phyloP scores from a whole-genome alignment of 2,797 vertebrate species.

The Neosalanx taihuensis region DNA sequence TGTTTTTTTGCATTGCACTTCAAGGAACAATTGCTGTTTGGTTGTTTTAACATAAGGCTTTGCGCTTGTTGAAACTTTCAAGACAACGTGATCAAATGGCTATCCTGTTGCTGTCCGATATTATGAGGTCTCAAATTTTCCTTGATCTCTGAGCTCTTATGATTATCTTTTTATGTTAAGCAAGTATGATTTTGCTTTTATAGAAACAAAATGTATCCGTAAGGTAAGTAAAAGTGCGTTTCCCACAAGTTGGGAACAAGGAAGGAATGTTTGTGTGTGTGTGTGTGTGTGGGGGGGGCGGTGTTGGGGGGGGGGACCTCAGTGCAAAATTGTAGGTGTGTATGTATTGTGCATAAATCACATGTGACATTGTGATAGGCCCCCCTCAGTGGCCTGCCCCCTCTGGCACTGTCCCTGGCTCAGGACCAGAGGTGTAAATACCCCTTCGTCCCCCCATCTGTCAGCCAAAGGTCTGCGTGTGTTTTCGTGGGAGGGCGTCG shows the following conservation, averaged over 20 bases:
- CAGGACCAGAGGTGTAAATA: conserved; percentile 24
- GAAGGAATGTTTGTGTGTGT: neutral
- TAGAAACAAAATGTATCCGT: conserved; percentile 42
- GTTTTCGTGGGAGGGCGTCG: conserved; percentile 16
- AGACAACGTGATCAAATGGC: conserved; percentile 13
- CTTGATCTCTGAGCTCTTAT: conserved; percentile 8
- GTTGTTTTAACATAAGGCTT: conserved; percentile 20
- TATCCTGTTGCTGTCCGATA: conserved; percentile 17
- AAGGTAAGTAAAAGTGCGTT: neutral
- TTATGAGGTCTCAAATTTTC: conserved; percentile 10
- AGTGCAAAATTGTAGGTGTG: conserved; percentile 21
- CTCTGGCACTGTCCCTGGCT: conserved; percentile 3
- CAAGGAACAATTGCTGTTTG: conserved; percentile 15
- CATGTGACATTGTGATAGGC: neutral
- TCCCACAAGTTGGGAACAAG: too few relatives aligned
- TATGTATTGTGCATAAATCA: conserved; percentile 6
- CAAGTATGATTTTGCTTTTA: conserved; percentile 21
- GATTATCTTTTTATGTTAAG: conserved; percentile 17
- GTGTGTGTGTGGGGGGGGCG: neutral
- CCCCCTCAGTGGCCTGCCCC: neutral
- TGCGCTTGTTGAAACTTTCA: conserved; percentile 18
- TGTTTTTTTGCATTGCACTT: neutral
- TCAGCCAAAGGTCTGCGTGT: conserved; percentile 7
- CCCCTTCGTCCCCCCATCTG: conserved; percentile 28
- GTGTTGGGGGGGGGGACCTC: neutral